phyloP scores from a whole-genome alignment of 2,888 invertebrate species.

The Anticlea derivata region DNA sequence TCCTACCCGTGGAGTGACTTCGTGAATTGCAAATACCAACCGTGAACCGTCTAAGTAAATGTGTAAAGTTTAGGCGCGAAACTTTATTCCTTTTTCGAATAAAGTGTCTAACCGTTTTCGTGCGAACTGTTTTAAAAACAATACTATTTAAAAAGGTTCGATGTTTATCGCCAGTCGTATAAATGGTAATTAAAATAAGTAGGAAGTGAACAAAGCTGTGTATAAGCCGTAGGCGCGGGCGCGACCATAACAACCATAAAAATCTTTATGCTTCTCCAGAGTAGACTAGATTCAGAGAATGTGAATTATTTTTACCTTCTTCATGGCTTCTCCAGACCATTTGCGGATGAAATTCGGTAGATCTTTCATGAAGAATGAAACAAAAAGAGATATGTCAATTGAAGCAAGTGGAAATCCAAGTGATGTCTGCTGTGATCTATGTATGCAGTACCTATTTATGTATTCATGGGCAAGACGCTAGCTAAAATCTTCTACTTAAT shows the following conservation, averaged over 20 bases:
- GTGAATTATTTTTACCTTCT: conserved; percentile 6
- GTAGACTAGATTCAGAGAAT: conserved; percentile 48
- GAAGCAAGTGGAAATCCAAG: too few species aligned
- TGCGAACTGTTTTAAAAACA: conserved; percentile 58
- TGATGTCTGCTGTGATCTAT: too few species aligned
- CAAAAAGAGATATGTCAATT: too few species aligned
- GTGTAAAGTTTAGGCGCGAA: conserved; percentile 49
- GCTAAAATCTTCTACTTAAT: too few species aligned
- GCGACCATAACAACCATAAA: conserved; percentile 64
- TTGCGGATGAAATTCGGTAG: too few species aligned
- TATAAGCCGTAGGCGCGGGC: conserved; percentile 67
- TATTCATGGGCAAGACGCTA: too few species aligned
- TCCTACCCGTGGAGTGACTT: conserved; percentile 72
- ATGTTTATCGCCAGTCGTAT: conserved; percentile 64
- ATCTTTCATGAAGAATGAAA: too few species aligned
- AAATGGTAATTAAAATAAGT: conserved; percentile 76
- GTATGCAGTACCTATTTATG: too few species aligned
- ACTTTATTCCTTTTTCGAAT: conserved; percentile 41
- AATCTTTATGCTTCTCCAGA: conserved; percentile 63
- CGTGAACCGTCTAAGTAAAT: conserved; percentile 53
- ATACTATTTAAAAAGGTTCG: conserved; percentile 57
- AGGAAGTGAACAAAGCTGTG: conserved; percentile 68
- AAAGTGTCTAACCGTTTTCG: conserved; percentile 36
- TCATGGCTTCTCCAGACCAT: too few species aligned
- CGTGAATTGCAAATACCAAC: conserved; percentile 79